These are phyloP conservation scores for Mesocricetus auratus DNA, from an alignment of 2,113 vertebrate genomes.

Conservation along the genomic window DNA sequence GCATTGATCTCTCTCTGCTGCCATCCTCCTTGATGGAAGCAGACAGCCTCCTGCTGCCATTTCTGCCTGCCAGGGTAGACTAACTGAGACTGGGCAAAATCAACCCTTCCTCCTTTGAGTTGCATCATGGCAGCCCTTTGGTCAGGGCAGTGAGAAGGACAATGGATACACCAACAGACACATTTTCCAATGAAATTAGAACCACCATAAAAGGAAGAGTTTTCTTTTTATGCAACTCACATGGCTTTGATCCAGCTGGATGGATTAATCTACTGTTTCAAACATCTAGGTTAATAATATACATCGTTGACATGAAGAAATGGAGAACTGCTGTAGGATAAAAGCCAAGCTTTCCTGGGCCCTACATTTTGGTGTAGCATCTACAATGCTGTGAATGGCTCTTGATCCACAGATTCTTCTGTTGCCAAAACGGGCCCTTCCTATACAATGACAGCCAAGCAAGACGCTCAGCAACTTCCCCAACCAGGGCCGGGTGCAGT, in stretches of 20 bases:
- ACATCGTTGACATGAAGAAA: conserved; percentile 31
- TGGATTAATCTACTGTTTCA: conserved; percentile 41
- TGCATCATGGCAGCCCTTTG: background rate
- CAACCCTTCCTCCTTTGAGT: background rate
- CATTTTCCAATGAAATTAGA: conserved; percentile 24
- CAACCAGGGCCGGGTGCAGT: conserved; percentile 8
- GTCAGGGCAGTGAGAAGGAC: background rate
- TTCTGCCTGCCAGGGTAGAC: background rate
- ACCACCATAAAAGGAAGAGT: background rate
- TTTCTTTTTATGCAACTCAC: background rate
- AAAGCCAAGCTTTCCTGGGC: conserved; percentile 54
- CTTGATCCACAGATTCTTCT: conserved; percentile 65
- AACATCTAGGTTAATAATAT: conserved; percentile 57
- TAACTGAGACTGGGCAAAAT: background rate
- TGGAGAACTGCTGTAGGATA: conserved; percentile 16
- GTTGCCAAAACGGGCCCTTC: conserved; percentile 43
- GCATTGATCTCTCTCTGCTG: background rate
- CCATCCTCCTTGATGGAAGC: background rate
- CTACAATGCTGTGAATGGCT: conserved; percentile 34
- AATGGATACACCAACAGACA: background rate
- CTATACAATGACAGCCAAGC: conserved; percentile 17
- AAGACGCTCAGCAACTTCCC: conserved; percentile 32
- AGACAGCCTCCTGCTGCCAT: background rate
- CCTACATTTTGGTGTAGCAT: conserved; percentile 40
- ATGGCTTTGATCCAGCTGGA: conserved; percentile 19